Evolutionary conservation across 2,113 vertebrate genomes (phyloP).

Genomic region (Tautogolabrus adspersus): DNA sequence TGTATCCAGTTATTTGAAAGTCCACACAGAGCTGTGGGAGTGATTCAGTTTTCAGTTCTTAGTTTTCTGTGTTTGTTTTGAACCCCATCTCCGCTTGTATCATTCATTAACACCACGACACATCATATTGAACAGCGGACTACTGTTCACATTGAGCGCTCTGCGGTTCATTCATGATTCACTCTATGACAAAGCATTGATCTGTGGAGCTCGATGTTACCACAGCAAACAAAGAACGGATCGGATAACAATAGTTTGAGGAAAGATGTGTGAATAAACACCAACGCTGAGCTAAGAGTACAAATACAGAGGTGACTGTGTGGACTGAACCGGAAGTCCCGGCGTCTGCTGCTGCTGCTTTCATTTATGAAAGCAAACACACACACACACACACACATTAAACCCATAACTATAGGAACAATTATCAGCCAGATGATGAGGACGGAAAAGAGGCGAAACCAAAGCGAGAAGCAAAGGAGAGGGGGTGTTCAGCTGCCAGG

Average conservation of each 20-base stretch:
- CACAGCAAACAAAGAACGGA: neutral
- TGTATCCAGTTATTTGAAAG: no score
- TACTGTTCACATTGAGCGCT: neutral
- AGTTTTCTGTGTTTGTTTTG: neutral
- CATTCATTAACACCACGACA: slow-evolving; percentile 1
- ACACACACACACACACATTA: slow-evolving; percentile 42
- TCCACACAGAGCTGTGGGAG: no score
- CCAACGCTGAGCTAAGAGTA: neutral
- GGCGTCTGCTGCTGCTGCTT: slow-evolving; percentile 58
- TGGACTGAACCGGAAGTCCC: slow-evolving; percentile 58
- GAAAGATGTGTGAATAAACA: neutral
- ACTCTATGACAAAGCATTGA: neutral
- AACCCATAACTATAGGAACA: slow-evolving; percentile 63
- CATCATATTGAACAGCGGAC: neutral
- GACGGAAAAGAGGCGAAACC: slow-evolving; percentile 69
- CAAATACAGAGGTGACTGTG: slow-evolving; percentile 1
- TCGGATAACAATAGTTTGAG: neutral
- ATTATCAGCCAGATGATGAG: slow-evolving; percentile 76
- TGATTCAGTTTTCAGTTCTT: no score
- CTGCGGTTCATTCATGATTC: neutral
- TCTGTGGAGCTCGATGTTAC: neutral
- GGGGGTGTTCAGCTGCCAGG: slow-evolving; percentile 58
- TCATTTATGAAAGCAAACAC: slow-evolving; percentile 60
- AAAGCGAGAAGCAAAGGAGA: slow-evolving; percentile 54
- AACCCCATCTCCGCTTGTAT: neutral